Evolutionary conservation across 2,888 invertebrate species (phyloP).

Genomic region (Agrochola lota): DNA sequence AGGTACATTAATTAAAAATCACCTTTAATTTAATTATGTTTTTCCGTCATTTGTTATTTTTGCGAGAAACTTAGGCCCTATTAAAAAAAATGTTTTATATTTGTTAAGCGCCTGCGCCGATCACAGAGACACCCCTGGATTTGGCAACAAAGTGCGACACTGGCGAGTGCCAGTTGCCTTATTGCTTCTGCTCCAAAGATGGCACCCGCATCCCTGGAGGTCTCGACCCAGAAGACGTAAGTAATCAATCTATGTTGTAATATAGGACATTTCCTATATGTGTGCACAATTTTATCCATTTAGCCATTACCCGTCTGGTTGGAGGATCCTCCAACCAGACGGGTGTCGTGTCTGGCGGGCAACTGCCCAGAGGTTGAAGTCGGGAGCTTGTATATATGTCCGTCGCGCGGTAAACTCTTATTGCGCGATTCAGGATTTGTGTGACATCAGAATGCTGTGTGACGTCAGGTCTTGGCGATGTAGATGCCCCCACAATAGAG

Average conservation of each 20-base stretch:
- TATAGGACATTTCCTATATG: not conserved
- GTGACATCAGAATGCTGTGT: too few species aligned
- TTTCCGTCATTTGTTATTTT: not conserved
- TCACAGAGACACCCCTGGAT: conserved; percentile 95
- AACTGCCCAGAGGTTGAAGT: too few species aligned
- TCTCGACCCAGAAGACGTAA: conserved; percentile 95
- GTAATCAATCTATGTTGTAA: conserved; percentile 47
- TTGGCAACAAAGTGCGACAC: conserved; percentile 95
- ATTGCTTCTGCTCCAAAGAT: conserved; percentile 98
- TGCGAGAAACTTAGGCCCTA: not conserved
- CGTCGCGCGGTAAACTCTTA: too few species aligned
- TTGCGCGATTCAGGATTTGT: too few species aligned
- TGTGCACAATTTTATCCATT: not conserved
- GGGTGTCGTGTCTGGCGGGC: too few species aligned
- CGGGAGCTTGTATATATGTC: too few species aligned
- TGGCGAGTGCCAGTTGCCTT: conserved; percentile 94
- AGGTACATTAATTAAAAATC: not conserved
- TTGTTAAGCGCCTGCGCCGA: conserved; percentile 93
- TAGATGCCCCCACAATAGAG: too few species aligned
- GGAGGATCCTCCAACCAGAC: too few species aligned
- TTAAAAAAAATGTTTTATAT: not conserved
- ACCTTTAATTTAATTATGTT: not conserved
- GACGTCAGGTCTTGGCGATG: too few species aligned
- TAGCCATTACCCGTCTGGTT: too few species aligned
- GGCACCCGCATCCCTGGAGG: conserved; percentile 97